These are phyloP conservation scores for Caenorhabditis japonica DNA, from an alignment of 2,888 invertebrate genomes.

Conservation along the genomic window DNA sequence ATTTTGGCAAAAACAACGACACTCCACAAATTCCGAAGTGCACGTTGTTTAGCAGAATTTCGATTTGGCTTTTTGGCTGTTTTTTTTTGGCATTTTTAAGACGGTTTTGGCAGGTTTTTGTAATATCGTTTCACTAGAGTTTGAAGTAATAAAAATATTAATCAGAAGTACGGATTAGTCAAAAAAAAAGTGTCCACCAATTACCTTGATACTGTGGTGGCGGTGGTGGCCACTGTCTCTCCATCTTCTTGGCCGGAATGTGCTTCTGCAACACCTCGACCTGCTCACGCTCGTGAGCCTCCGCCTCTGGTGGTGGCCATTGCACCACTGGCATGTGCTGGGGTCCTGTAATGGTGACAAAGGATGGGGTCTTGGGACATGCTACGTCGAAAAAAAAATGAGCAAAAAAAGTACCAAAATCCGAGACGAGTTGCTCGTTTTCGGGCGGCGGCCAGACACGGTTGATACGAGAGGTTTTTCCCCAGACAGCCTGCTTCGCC, in stretches of 20 bases:
- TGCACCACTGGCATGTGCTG: slow-evolving; percentile 70
- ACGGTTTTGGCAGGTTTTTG: too few relatives aligned
- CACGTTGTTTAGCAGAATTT: too few relatives aligned
- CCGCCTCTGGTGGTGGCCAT: slow-evolving; percentile 75
- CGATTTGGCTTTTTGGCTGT: too few relatives aligned
- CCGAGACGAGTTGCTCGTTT: slow-evolving; percentile 35
- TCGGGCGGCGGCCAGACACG: slow-evolving; percentile 73
- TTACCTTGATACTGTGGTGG: slow-evolving; percentile 66
- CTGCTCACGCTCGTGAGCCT: slow-evolving; percentile 67
- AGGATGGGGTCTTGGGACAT: neutral
- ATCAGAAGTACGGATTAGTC: too few relatives aligned
- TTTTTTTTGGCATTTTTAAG: too few relatives aligned
- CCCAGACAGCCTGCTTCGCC: slow-evolving; percentile 50
- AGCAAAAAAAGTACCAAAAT: slow-evolving; percentile 18
- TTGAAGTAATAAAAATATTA: too few relatives aligned
- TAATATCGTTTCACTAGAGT: too few relatives aligned
- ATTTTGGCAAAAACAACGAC: too few relatives aligned
- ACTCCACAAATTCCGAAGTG: too few relatives aligned
- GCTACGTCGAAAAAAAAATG: neutral
- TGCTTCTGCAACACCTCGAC: slow-evolving; percentile 70
- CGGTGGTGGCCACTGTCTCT: slow-evolving; percentile 70
- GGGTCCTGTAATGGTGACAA: slow-evolving; percentile 34
- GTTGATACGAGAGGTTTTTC: slow-evolving; percentile 57
- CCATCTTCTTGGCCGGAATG: slow-evolving; percentile 64
- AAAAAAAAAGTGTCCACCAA: neutral